Percentiles rank a stretch among this genome's conserved stretches.
phyloP scores from a whole-genome alignment of 2,888 invertebrate species.

The Graphium colonna region DNA sequence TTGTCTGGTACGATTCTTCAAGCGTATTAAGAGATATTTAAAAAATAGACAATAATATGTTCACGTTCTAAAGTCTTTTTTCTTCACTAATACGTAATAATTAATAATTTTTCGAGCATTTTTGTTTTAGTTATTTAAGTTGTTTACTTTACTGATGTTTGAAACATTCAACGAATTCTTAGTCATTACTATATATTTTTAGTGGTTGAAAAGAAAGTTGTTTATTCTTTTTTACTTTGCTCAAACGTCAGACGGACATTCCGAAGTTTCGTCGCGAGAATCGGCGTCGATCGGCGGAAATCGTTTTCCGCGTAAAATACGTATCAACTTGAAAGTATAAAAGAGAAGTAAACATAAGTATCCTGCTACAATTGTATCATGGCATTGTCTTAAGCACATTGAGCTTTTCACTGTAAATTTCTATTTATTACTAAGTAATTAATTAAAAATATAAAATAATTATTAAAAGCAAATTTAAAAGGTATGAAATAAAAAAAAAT shows the following conservation, averaged over 20 bases:
- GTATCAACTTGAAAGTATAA: constrained; percentile 14
- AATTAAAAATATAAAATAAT: too few species aligned
- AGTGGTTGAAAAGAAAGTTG: background rate
- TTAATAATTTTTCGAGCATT: too few species aligned
- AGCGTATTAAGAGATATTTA: too few species aligned
- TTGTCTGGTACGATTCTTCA: too few species aligned
- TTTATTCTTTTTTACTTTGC: background rate
- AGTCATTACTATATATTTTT: background rate
- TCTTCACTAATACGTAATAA: too few species aligned
- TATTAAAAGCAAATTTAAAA: too few species aligned
- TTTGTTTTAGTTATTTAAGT: background rate
- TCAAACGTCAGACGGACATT: constrained; percentile 12
- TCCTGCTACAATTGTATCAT: constrained; percentile 10
- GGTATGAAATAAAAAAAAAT: too few species aligned
- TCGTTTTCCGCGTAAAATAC: constrained; percentile 22
- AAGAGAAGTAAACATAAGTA: background rate
- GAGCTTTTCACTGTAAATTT: background rate
- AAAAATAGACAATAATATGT: too few species aligned
- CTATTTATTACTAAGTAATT: too few species aligned
- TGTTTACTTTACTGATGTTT: background rate
- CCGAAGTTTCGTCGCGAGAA: constrained; percentile 10
- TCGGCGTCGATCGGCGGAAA: constrained; percentile 10
- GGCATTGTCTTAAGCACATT: background rate
- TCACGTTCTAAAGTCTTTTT: too few species aligned
- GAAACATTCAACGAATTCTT: too few species aligned